Evolutionary conservation across 2,113 vertebrate genomes (phyloP).

Genomic region (Macquaria australasica): DNA sequence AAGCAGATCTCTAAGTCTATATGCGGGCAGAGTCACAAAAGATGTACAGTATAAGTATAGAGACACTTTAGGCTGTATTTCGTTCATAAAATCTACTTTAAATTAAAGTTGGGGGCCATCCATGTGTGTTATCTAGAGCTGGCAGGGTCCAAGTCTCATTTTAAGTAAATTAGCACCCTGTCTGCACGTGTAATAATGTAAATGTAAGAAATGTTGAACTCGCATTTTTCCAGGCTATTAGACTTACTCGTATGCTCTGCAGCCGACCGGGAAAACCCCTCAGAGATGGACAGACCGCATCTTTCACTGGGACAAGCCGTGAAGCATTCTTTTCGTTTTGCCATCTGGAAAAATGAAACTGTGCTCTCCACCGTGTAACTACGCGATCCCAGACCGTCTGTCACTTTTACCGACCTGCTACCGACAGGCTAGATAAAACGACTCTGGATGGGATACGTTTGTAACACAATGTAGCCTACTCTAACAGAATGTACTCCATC

Average conservation of each 20-base stretch:
- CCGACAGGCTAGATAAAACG: constrained; percentile 52
- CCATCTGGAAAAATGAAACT: constrained; percentile 69
- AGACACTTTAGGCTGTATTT: not conserved
- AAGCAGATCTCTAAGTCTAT: not conserved
- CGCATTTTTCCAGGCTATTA: constrained; percentile 24
- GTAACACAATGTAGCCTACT: constrained; percentile 43
- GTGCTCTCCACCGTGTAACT: constrained; percentile 72
- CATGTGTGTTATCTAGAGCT: not conserved
- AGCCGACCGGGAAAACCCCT: constrained; percentile 49
- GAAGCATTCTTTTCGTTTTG: constrained; percentile 67
- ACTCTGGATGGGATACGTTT: constrained; percentile 29
- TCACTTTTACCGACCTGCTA: constrained; percentile 70
- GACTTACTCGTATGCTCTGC: constrained; percentile 26
- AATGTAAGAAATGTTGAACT: constrained; percentile 27
- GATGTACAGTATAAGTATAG: too few relatives aligned
- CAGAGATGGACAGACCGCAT: constrained; percentile 57
- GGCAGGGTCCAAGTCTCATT: not conserved
- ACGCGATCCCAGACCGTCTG: constrained; percentile 67
- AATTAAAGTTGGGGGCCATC: not conserved
- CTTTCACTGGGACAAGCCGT: constrained; percentile 65
- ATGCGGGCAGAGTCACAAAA: not conserved
- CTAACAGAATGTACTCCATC: constrained; percentile 12
- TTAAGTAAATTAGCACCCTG: not conserved
- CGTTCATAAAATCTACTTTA: not conserved
- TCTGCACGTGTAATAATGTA: not conserved